Evolutionary conservation across 2,888 invertebrate genomes (phyloP).

Genomic region (Allygus modestus): DNA sequence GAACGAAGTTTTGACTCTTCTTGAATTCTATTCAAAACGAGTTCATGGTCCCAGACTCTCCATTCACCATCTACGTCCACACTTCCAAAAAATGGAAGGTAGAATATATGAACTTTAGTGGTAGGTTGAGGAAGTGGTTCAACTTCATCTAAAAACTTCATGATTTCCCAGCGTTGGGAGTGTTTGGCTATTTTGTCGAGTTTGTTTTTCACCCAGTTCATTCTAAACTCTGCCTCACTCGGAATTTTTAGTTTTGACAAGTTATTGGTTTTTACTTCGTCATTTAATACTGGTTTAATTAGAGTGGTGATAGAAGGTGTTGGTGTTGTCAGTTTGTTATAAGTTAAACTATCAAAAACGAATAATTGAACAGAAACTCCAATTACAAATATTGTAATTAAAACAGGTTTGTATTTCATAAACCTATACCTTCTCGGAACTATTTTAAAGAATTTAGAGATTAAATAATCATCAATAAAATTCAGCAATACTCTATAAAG

Average conservation of each 20-base stretch:
- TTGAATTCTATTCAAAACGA: conserved; percentile 73
- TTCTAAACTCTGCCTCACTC: conserved; percentile 69
- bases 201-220: conserved; percentile 71
- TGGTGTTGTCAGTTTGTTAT: conserved; percentile 14
- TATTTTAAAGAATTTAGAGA: background rate
- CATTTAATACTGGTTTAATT: background rate
- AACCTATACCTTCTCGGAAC: conserved; percentile 29
- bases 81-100: conserved; percentile 74
- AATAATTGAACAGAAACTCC: conserved; percentile 1
- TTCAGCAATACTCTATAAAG: background rate
- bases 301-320: background rate
- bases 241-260: conserved; percentile 61
- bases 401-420: conserved; percentile 19
- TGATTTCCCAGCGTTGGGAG: conserved; percentile 69
- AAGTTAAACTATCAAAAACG: background rate
- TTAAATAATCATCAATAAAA: background rate
- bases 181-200: conserved; percentile 71
- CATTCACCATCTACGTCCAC: conserved; percentile 72
- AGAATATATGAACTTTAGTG: conserved; percentile 73
- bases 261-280: background rate
- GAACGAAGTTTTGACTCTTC: conserved; percentile 75
- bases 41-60: conserved; percentile 73
- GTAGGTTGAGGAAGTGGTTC: conserved; percentile 68
- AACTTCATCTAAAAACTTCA: conserved; percentile 62
- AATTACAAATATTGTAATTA: conserved; percentile 25